phyloP scores from a whole-genome alignment of 2,888 invertebrate genomes.

The Drosophila mulleri region DNA sequence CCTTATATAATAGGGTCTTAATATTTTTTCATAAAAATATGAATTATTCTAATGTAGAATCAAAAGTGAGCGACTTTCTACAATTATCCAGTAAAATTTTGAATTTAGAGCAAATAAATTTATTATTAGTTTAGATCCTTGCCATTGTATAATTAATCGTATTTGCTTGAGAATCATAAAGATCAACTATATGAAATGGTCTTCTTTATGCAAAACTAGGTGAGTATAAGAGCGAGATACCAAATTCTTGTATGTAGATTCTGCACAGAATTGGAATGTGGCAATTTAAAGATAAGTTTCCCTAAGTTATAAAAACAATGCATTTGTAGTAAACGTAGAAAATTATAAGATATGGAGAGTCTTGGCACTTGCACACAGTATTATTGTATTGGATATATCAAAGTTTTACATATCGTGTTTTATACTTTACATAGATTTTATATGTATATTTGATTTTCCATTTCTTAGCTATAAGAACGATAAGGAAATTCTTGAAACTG shows the following conservation, averaged over 20 bases:
- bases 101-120: too few species aligned
- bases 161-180: background rate
- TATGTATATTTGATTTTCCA: background rate
- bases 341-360: too few species aligned
- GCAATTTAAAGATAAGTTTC: background rate
- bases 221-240: background rate
- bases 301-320: background rate
- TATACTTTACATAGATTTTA: background rate
- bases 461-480: constrained; percentile 91
- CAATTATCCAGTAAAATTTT: too few species aligned
- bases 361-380: background rate
- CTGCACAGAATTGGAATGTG: background rate
- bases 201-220: background rate
- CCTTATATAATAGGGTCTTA: background rate
- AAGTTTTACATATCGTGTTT: background rate
- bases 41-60: too few species aligned
- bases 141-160: background rate
- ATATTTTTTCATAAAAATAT: background rate
- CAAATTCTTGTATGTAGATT: background rate
- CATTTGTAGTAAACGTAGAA: background rate
- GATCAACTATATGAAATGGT: background rate
- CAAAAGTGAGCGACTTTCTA: too few species aligned
- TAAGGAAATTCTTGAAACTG: constrained; percentile 88
- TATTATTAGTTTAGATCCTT: background rate
- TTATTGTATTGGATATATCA: background rate